Evolutionary conservation across 1,140 invertebrate species (phyloP), one percentile per base, ranked within the genome.

Genomic region (Listronotus oregonensis): DNA sequence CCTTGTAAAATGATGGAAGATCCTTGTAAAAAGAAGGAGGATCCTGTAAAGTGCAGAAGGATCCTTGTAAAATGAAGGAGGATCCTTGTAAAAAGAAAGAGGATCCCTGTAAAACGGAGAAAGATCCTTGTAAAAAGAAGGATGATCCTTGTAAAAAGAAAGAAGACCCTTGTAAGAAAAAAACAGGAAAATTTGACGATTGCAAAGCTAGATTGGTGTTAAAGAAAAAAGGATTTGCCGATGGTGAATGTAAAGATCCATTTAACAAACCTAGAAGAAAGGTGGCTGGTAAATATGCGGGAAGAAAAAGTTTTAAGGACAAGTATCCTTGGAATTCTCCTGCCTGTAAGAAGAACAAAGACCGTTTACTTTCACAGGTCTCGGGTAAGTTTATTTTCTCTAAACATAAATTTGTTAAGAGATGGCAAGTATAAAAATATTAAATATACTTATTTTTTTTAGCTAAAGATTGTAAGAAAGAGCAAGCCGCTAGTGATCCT

Each of bases 1-100:
- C 34, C 34, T 37, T 37, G 34, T 12, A 37, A 37, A 50, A 50
- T 56, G 39, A 63, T 56, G 49, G 44, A 64, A n/a, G 66, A 67
- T 58, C 60, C 66, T 11, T 65, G 34, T 12, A 37, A 37, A 12
- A 37, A 37, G 11, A 37, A 37, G 34, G 34, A 37, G 11, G 34
- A 37, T 12, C 34, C 34, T 37, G 34, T 37, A 37, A 37, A 37
- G 8, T 1, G 8, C 17, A 27, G 34, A 12, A 37, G 32, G 34
- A 37, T 37, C 34, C 34, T 8, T 37, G 34, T 12, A 37, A 37
- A 50, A 50, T 56, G 47, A 63, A 63, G 21, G 44, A 64, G 8
- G 66, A 67, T 58, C 60, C 66, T n/a, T 65, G 34, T 12, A 37
- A 37, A 12, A 37, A 37, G 8, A 37, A 37, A 7, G 34, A 37